Percentiles rank a stretch among this genome's conserved stretches.
These are phyloP conservation scores for Rostratula benghalensis DNA, from an alignment of 2,113 vertebrate species.

Conservation along the genomic window DNA sequence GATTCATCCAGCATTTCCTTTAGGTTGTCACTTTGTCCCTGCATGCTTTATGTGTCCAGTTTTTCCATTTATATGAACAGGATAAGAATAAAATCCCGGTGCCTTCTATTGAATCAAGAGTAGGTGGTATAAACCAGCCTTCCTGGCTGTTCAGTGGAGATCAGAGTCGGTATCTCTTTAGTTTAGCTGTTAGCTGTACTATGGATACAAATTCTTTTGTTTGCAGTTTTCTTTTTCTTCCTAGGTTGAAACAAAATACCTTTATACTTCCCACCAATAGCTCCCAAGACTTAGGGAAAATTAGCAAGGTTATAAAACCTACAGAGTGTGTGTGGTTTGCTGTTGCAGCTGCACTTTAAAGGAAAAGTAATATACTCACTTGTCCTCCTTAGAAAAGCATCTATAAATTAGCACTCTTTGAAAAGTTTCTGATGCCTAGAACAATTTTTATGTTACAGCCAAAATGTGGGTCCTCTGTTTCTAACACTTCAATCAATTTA, in stretches of 20 bases:
- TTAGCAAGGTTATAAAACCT: slow-evolving; percentile 51
- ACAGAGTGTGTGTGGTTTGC: slow-evolving; percentile 39
- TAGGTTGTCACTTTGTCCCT: neutral
- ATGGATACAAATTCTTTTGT: neutral
- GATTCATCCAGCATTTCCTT: neutral
- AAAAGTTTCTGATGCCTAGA: neutral
- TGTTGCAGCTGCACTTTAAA: slow-evolving; percentile 63
- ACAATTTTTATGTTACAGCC: neutral
- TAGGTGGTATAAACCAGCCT: neutral
- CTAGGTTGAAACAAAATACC: neutral
- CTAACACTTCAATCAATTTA: neutral
- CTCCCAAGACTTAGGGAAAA: slow-evolving; percentile 43
- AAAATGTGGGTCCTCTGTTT: neutral
- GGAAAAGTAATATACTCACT: slow-evolving; percentile 28
- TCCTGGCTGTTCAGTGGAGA: neutral
- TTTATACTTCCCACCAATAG: slow-evolving; percentile 12
- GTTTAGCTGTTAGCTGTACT: neutral
- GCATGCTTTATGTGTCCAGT: neutral
- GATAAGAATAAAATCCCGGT: neutral
- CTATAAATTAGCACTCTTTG: slow-evolving; percentile 54
- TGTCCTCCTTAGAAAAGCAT: slow-evolving; percentile 46
- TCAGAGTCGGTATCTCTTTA: neutral
- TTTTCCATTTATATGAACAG: neutral
- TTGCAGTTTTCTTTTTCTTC: slow-evolving; percentile 2
- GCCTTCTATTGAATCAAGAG: neutral